phyloP scores from a whole-genome alignment of 2,888 invertebrate species.

The Liopterus haemorrhoidalis region DNA sequence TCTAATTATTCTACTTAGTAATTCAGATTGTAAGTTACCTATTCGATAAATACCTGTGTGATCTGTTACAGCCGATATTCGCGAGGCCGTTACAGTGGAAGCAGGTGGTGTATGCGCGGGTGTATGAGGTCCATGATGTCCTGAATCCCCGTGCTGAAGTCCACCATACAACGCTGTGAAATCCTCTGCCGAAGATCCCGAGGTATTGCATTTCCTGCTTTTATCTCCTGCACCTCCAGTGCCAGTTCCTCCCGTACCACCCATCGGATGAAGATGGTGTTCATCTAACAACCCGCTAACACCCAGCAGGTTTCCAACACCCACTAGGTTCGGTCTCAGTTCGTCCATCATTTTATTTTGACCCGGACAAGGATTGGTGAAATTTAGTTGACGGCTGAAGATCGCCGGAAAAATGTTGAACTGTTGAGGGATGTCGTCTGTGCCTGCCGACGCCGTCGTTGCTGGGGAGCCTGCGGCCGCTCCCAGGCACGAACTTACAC shows the following conservation, averaged over 20 bases:
- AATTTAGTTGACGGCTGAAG: constrained; percentile 83
- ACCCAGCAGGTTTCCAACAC: constrained; percentile 70
- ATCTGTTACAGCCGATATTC: constrained; percentile 46
- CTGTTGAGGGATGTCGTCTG: constrained; percentile 65
- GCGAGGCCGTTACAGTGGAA: constrained; percentile 35
- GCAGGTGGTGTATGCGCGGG: constrained; percentile 67
- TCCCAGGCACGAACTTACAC: constrained; percentile 62
- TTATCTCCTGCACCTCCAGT: constrained; percentile 46
- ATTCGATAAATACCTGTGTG: constrained; percentile 41
- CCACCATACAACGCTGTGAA: constrained; percentile 78
- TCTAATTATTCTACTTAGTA: too few species aligned
- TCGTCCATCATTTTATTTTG: constrained; percentile 84
- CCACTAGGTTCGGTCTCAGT: constrained; percentile 73
- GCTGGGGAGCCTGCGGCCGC: constrained; percentile 55
- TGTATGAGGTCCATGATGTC: constrained; percentile 52
- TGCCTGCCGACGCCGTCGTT: constrained; percentile 42
- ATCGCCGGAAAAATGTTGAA: constrained; percentile 90
- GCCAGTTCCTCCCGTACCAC: constrained; percentile 38
- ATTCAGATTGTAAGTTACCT: background rate
- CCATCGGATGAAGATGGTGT: constrained; percentile 57
- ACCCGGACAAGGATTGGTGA: constrained; percentile 63
- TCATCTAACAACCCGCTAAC: constrained; percentile 75
- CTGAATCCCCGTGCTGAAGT: constrained; percentile 42
- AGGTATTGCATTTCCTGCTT: constrained; percentile 67
- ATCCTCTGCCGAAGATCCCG: constrained; percentile 79